phyloP scores from a whole-genome alignment of 2,113 vertebrate genomes.

The Prunella fulvescens region DNA sequence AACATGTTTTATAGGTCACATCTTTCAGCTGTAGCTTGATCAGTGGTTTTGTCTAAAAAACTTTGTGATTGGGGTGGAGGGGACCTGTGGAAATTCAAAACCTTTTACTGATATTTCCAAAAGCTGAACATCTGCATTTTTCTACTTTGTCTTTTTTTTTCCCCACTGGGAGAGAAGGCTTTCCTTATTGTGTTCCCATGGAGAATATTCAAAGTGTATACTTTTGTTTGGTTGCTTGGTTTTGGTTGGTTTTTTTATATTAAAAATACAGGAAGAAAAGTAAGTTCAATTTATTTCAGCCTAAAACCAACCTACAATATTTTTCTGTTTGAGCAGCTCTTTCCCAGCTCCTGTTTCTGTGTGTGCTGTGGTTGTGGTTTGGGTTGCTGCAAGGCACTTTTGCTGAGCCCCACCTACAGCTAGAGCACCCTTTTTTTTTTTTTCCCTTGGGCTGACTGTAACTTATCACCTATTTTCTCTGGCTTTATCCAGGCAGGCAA shows the following conservation, averaged over 20 bases:
- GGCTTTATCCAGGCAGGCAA: conserved; percentile 83
- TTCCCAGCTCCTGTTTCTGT: neutral
- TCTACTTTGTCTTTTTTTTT: neutral
- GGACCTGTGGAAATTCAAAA: neutral
- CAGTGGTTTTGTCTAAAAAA: neutral
- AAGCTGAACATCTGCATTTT: neutral
- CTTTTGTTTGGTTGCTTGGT: neutral
- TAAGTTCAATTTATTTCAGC: neutral
- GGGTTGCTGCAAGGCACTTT: neutral
- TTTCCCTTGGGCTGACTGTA: accelerated
- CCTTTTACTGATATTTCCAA: neutral
- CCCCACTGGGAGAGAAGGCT: neutral
- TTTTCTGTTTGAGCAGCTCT: neutral
- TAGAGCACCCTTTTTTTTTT: neutral
- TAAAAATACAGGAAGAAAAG: neutral
- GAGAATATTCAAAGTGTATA: neutral
- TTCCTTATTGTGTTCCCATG: neutral
- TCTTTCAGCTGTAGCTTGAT: neutral
- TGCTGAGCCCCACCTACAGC: neutral
- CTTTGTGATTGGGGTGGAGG: accelerated
- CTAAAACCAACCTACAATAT: neutral
- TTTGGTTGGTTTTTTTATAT: neutral
- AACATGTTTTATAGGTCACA: neutral
- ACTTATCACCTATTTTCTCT: neutral
- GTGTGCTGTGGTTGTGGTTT: neutral